Evolutionary conservation across 2,113 vertebrate species (phyloP), one percentile per base, ranked within the genome.

Genomic region (Narcine bancroftii): DNA sequence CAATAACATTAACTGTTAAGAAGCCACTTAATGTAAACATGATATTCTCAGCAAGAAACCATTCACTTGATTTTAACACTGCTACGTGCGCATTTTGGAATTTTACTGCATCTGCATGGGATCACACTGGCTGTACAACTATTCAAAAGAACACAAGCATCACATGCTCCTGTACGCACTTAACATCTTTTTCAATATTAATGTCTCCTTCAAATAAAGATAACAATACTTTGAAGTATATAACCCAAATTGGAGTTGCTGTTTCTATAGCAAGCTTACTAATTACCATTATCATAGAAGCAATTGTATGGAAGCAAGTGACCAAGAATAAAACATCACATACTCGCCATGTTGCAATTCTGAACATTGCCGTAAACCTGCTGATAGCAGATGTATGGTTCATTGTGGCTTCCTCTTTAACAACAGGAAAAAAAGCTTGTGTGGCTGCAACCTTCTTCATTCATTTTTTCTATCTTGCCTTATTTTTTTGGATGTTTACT

Each of bases 401-500:
- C 93, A 96, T 99, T 39, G 93, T 97, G 4, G 96, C 94, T 2
- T 93, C 94, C 5, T 72, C 92, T 0, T 66, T 71, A 42, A 65
- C 73, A 0, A 89, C 19, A 0, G 92, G 93, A 19, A 0, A 93
- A 39, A 92, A 50, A 3, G 65, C 94, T 33, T 98, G 98, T 93
- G 96, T 96, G 11, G 93, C 95, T 0, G 95, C 95, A 75, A 97
- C 97, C 0, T 98, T 98, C 93, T 98, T 98, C 73, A 96, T 96
- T 91, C 98, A 98, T 93, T 96, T 97, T 91, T 98, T 97, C 94
- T 99, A 98, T 92, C 96, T 99, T 26, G 95, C 96, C 50, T 85
- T 98, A 36, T 98, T 99, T 94, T 99, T 98, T 93, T 99, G 98
- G 98, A 99, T 99, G 98, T 93, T 99, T 0, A 93, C 96, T 10